Percentiles rank a stretch among this genome's conserved stretches.
Evolutionary conservation across 2,888 invertebrate genomes (phyloP).

Genomic region (Sesamia inferens): DNA sequence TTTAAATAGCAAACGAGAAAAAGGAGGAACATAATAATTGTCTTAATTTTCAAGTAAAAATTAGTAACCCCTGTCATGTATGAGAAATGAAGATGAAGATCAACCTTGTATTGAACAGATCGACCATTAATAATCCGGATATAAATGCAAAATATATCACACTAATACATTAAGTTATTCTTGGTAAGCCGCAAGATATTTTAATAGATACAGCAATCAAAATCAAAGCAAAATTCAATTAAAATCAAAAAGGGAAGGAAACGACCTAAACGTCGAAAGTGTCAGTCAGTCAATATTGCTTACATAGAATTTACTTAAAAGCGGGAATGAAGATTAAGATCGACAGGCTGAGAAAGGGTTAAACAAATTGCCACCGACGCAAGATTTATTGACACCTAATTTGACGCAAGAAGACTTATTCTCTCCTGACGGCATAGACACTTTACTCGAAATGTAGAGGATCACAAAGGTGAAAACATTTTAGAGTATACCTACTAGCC

Average conservation of each 20-base stretch:
- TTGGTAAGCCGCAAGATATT: constrained; percentile 1
- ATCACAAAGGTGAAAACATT: constrained; percentile 4
- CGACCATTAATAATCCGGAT: constrained; percentile 35
- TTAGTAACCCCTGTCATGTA: constrained; percentile 43
- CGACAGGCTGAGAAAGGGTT: constrained; percentile 29
- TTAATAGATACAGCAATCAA: neutral
- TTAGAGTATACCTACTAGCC: neutral
- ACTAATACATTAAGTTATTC: constrained; percentile 24
- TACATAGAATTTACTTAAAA: constrained; percentile 27
- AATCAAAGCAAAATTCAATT: neutral
- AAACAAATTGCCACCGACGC: constrained; percentile 42
- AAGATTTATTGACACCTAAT: constrained; percentile 53
- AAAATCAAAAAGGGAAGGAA: constrained; percentile 4
- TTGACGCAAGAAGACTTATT: constrained; percentile 38
- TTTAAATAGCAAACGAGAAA: constrained; percentile 27
- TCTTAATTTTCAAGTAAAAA: constrained; percentile 32
- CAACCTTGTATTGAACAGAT: constrained; percentile 38
- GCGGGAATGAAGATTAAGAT: constrained; percentile 35
- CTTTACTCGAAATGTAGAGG: constrained; percentile 3
- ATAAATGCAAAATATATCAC: constrained; percentile 20
- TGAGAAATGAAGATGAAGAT: constrained; percentile 44
- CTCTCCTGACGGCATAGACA: constrained; percentile 1
- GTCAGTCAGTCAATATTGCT: constrained; percentile 30
- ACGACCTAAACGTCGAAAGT: constrained; percentile 2
- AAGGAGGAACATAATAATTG: constrained; percentile 35